Percentiles rank a stretch among this genome's conserved stretches.
These are phyloP conservation scores for Drosophila santomea DNA, from an alignment of 1,140 invertebrate species.

Conservation along the genomic window DNA sequence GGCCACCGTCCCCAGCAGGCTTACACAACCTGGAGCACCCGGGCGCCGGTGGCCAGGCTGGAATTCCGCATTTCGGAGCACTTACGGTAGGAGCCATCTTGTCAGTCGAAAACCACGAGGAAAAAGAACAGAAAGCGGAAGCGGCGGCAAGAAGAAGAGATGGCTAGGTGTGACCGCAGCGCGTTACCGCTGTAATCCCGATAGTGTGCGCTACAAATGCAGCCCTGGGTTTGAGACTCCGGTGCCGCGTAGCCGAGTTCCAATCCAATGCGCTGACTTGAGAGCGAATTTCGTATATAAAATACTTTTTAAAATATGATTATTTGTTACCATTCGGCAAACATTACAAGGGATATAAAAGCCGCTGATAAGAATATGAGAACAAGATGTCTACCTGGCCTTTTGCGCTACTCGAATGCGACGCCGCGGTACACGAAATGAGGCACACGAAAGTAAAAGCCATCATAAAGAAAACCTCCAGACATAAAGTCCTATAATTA, in stretches of 20 bases:
- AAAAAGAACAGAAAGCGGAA: constrained; percentile 72
- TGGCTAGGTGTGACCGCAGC: background rate
- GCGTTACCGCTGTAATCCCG: background rate
- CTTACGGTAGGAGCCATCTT: constrained; percentile 84
- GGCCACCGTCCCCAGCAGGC: background rate
- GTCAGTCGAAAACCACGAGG: constrained; percentile 75
- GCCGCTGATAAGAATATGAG: too few species aligned
- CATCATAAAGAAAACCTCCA: constrained; percentile 78
- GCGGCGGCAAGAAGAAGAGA: constrained; percentile 13
- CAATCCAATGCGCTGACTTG: background rate
- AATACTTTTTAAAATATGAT: too few species aligned
- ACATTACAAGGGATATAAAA: too few species aligned
- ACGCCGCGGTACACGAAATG: constrained; percentile 12
- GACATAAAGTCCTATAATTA: constrained; percentile 85
- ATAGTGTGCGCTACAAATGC: background rate
- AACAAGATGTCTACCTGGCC: too few species aligned
- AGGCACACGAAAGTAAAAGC: constrained; percentile 59
- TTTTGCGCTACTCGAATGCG: too few species aligned
- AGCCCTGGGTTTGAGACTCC: too few species aligned
- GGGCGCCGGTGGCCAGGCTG: too few species aligned
- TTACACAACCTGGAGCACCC: background rate
- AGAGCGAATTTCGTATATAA: too few species aligned
- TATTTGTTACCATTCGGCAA: too few species aligned
- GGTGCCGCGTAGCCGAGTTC: background rate
- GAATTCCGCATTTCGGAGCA: constrained; percentile 4